Evolutionary conservation across 2,113 vertebrate genomes (phyloP), one percentile per base, ranked within the genome.

Genomic region (Hemiprocne comata): DNA sequence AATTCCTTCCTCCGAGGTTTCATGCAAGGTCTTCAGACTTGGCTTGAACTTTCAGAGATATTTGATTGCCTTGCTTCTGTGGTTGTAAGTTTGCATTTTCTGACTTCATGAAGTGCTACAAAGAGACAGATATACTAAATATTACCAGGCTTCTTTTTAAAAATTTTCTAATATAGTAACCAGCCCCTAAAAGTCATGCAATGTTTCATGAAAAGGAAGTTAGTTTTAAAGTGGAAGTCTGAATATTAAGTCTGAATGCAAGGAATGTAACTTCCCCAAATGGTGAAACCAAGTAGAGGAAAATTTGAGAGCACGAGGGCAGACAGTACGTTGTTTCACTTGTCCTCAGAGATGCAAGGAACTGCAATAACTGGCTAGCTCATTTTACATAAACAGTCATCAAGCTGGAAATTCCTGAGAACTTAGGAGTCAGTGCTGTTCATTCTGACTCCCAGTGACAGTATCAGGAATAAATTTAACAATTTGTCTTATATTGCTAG

Each of bases 381-480:
- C 4, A 24, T 14, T 76, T 57, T 60, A 50, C 10, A 26, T n/a
- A 60, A 24, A 58, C 17, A 42, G 17, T 48, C 62, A 72, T 57
- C n/a, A 61, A 38, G 14, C 10, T 44, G 19, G 38, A 89, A 74
- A 62, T 66, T 73, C 14, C n/a, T 33, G 18, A 70, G 12, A 77
- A 34, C 2, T 44, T n/a, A 65, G 9, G 25, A 77, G 23, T 16
- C 3, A 0, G 6, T 74, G 9, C 0, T 58, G 13, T 78, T 55
- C 5, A 62, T 13, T 6, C 16, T 46, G 15, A 80, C 5, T 70
- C 25, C 5, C 11, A 62, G 17, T 50, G 54, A 89, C 8, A 85
- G 11, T 4, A 93, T 81, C 3, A 69, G 44, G 4, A 91, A 74
- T 66, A 70, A 73, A 70, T 42, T 40, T n/a, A 70, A 5, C 19